Evolutionary conservation across 2,888 invertebrate genomes (phyloP).

Genomic region (Omphaloscelis lunosa): DNA sequence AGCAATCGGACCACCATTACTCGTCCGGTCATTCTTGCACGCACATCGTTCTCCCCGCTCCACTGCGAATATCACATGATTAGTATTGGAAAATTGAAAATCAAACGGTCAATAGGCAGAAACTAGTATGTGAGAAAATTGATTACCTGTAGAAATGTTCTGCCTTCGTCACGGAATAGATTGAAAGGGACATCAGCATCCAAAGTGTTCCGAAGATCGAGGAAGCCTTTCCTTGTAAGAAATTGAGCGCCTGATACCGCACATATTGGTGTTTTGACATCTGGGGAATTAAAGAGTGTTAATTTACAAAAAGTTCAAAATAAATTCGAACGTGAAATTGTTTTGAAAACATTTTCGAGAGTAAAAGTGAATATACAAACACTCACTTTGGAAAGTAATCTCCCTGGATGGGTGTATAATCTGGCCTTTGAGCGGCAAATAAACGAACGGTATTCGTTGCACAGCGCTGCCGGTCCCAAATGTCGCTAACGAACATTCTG

Average conservation of each 20-base stretch:
- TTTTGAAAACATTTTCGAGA: neutral
- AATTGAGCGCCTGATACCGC: constrained; percentile 96
- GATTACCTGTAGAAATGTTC: constrained; percentile 94
- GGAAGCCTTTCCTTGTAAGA: constrained; percentile 94
- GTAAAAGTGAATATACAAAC: constrained; percentile 19
- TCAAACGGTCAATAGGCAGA: neutral
- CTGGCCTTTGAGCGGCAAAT: constrained; percentile 95
- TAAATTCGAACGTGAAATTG: neutral
- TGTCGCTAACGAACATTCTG: constrained; percentile 95
- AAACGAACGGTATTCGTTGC: constrained; percentile 96
- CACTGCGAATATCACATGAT: constrained; percentile 90
- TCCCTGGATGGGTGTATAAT: constrained; percentile 97
- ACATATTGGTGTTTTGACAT: constrained; percentile 95
- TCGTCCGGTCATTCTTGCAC: constrained; percentile 94
- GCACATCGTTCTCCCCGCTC: constrained; percentile 95
- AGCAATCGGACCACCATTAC: constrained; percentile 95
- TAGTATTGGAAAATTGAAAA: constrained; percentile 29
- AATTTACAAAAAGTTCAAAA: neutral
- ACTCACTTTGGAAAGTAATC: constrained; percentile 94
- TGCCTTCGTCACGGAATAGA: constrained; percentile 95
- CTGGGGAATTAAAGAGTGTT: constrained; percentile 87
- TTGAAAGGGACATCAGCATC: constrained; percentile 95
- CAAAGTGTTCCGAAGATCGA: constrained; percentile 94
- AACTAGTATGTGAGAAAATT: constrained; percentile 8
- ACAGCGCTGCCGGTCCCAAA: constrained; percentile 93